phyloP scores from a whole-genome alignment of 1,140 invertebrate species.

The Apis cerana region DNA sequence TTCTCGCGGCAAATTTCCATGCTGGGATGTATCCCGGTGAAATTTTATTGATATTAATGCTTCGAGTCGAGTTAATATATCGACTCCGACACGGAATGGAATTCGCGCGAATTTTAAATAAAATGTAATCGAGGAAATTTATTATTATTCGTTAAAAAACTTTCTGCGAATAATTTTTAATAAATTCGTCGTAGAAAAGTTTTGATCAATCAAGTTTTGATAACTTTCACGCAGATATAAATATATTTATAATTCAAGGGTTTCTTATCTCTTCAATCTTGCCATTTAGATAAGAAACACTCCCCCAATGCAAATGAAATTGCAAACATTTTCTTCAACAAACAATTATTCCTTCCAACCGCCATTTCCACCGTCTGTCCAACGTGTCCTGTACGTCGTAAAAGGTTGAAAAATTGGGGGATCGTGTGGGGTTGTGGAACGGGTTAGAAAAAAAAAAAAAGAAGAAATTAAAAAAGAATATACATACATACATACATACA shows the following conservation, averaged over 20 bases:
- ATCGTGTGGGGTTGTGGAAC: constrained; percentile 25
- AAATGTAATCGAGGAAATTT: too few species aligned
- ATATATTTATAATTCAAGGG: neutral
- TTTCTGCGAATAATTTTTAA: too few species aligned
- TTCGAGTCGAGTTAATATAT: neutral
- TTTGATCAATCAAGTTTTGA: too few species aligned
- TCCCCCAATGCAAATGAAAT: too few species aligned
- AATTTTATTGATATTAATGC: constrained; percentile 21
- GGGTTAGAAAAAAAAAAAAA: constrained; percentile 50
- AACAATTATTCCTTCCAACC: neutral
- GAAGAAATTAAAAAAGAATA: constrained; percentile 34
- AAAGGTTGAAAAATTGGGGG: constrained; percentile 6
- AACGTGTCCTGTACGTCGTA: neutral
- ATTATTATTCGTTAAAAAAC: too few species aligned
- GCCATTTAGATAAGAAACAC: too few species aligned
- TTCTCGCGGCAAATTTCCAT: neutral
- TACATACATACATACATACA: constrained; percentile 5
- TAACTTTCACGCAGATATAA: neutral
- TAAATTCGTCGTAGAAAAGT: too few species aligned
- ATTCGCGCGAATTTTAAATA: neutral
- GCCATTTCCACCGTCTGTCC: constrained; percentile 16
- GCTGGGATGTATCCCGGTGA: neutral
- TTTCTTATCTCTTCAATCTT: too few species aligned
- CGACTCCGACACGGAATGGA: neutral
- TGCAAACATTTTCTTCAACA: too few species aligned